phyloP scores from a whole-genome alignment of 1,140 invertebrate genomes.

The Trichomalopsis sarcophagae region DNA sequence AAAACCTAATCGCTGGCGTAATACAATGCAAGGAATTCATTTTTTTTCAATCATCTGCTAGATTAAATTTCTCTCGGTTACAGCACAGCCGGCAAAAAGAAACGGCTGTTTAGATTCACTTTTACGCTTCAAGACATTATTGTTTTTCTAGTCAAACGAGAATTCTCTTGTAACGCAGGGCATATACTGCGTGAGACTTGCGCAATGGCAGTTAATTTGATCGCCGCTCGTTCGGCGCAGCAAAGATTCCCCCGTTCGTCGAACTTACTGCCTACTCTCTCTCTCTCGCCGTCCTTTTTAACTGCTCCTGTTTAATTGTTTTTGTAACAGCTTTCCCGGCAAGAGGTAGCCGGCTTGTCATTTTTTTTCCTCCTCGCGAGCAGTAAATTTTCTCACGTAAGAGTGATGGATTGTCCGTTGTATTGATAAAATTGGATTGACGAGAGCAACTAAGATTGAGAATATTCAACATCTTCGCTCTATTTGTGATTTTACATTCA shows the following conservation, averaged over 20 bases:
- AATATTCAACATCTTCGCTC: too few relatives aligned
- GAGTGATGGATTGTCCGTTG: neutral
- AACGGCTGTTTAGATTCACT: neutral
- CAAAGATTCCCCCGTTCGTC: conserved; percentile 1
- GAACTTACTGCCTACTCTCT: neutral
- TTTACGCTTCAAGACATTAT: neutral
- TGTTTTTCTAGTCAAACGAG: neutral
- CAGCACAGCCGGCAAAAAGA: too few relatives aligned
- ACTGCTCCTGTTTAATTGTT: conserved; percentile 6
- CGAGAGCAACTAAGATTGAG: too few relatives aligned
- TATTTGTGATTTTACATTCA: too few relatives aligned
- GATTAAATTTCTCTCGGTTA: too few relatives aligned
- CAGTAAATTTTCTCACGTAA: neutral
- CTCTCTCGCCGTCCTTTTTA: neutral
- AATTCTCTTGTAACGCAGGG: too few relatives aligned
- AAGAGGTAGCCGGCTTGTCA: neutral
- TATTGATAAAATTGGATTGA: too few relatives aligned
- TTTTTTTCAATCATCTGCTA: too few relatives aligned
- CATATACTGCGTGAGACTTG: neutral
- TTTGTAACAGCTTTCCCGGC: neutral
- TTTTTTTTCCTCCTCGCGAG: neutral
- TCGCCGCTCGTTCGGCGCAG: neutral
- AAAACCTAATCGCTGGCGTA: too few relatives aligned
- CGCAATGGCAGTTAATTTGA: conserved; percentile 6
- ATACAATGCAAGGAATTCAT: too few relatives aligned